These are phyloP conservation scores for Hymenopus coronatus DNA, from an alignment of 2,888 invertebrate genomes.

Conservation along the genomic window DNA sequence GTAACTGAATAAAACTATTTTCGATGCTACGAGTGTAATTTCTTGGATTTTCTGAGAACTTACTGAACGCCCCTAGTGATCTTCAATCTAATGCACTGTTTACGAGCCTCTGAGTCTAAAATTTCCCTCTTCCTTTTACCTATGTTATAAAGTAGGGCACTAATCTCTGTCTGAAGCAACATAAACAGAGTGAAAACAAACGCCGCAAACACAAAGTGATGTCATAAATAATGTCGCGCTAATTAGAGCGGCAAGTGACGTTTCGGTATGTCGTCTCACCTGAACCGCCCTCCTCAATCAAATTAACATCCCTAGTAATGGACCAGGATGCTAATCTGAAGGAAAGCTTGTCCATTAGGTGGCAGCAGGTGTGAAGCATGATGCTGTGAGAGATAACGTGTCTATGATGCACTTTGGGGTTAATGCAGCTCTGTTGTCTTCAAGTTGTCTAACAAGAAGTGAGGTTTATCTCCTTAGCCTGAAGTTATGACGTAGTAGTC, in stretches of 20 bases:
- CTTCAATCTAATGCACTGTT: too few relatives aligned
- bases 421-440: neutral
- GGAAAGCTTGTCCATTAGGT: neutral
- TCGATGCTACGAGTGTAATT: too few relatives aligned
- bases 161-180: too few relatives aligned
- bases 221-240: neutral
- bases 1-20: too few relatives aligned
- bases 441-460: neutral
- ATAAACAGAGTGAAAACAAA: neutral
- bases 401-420: neutral
- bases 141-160: too few relatives aligned
- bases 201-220: neutral
- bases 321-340: neutral
- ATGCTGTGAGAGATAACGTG: neutral
- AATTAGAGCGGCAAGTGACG: neutral
- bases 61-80: too few relatives aligned
- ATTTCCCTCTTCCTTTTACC: too few relatives aligned
- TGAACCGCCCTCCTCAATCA: neutral
- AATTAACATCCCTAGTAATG: neutral
- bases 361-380: neutral
- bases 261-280: neutral
- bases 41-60: too few relatives aligned
- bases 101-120: too few relatives aligned
- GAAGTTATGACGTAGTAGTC: too few relatives aligned
- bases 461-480: neutral